phyloP scores from a whole-genome alignment of 92 coral and sea anemone genomes.

The Actinernus sp. region DNA sequence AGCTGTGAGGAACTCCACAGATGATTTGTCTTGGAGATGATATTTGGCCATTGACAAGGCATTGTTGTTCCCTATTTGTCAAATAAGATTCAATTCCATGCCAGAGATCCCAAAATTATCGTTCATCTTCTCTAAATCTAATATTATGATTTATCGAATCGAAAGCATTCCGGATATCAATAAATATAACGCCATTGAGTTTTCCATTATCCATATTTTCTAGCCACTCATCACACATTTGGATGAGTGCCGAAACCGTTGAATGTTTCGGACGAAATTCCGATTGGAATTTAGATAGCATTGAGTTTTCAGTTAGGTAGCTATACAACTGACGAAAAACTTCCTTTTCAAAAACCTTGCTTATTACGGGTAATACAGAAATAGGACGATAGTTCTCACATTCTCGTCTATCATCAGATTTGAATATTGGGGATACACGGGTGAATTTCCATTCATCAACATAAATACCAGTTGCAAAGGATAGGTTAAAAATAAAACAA shows the following conservation, averaged over 20 bases:
- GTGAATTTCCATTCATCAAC: not conserved
- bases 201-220: not conserved
- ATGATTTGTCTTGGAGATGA: not conserved
- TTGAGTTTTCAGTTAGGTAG: too few species aligned
- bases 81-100: not conserved
- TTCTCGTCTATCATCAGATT: not conserved
- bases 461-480: not conserved
- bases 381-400: not conserved
- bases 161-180: not conserved
- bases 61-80: not conserved
- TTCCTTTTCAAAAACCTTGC: conserved; percentile 2
- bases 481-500: not conserved
- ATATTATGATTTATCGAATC: not conserved
- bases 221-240: not conserved
- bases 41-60: not conserved
- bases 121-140: not conserved
- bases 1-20: conserved; percentile 63
- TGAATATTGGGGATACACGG: not conserved
- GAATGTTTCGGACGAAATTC: too few species aligned
- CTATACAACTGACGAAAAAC: conserved; percentile 1
- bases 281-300: too few species aligned
- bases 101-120: not conserved
- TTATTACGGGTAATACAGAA: not conserved
- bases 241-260: not conserved
- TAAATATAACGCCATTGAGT: not conserved